Conservation (phyloP, 1,140 invertebrate species). For the Drosophila tani region DNA sequence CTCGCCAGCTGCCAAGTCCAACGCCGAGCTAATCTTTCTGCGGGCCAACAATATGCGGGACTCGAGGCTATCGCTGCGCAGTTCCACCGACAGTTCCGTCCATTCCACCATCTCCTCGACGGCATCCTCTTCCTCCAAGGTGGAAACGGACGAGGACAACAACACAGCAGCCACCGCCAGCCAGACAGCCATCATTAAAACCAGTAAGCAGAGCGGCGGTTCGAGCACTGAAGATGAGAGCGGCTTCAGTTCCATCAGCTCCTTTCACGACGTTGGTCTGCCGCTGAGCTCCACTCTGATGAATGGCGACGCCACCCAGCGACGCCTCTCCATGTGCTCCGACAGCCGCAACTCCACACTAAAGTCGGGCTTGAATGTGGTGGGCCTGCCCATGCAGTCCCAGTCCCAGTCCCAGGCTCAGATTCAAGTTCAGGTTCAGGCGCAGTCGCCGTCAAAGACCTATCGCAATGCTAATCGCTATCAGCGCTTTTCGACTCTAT, state of each 20-base stretch:
- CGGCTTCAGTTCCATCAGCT: conserved; percentile 93
- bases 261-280: conserved; percentile 91
- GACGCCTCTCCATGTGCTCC: conserved; percentile 53
- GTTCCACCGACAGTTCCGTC: conserved; percentile 83
- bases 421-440: conserved; percentile 43
- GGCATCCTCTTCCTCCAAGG: conserved; percentile 75
- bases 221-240: conserved; percentile 89
- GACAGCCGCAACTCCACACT: conserved; percentile 80
- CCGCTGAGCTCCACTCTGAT: conserved; percentile 85
- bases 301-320: conserved; percentile 44
- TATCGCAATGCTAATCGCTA: conserved; percentile 78
- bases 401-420: conserved; percentile 35
- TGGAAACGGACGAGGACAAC: conserved; percentile 80
- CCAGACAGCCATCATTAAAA: conserved; percentile 48
- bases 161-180: conserved; percentile 42
- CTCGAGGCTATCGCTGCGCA: conserved; percentile 78
- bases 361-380: conserved; percentile 64
- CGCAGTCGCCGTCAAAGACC: conserved; percentile 65
- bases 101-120: conserved; percentile 84
- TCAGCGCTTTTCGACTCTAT: conserved; percentile 82
- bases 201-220: conserved; percentile 46
- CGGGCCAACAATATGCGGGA: conserved; percentile 79
- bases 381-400: conserved; percentile 64
- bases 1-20: conserved; percentile 31
- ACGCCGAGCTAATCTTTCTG: conserved; percentile 76